Base-by-base conservation (phyloP, 2,797 vertebrate species). In the Coluber constrictor region DNA sequence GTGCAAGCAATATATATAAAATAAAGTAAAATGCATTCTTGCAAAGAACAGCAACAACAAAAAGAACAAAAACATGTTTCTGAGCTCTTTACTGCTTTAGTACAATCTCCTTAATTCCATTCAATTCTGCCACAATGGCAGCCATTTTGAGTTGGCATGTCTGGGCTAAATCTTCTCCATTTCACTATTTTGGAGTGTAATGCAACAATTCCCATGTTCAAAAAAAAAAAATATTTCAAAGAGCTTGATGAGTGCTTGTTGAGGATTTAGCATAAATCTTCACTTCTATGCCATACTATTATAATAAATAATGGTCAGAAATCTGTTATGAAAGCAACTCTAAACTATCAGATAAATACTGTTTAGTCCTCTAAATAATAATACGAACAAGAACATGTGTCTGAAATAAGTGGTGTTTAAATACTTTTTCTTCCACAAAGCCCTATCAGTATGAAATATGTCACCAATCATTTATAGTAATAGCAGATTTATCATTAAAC, bases 321-420 rank as follows among this genome's bases (percentile, higher is more conserved):
- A 94, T 96, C 92, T 95, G 37, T 92, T 94, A 88, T 93, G 94
- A 96, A 23, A 12, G 60, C 13, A 37, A 91, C 91, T 95, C 32
- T 94, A 95, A 96, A 93, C 91, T 32, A 2, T 91, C 94, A 94
- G 37, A 96, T 95, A 96, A 96, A 96, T 94, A 96, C 90, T 95
- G 91, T 94, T 96, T 79, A 63, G 37, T 94, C 96, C 92, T 96
- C 92, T 96, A 96, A 96, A 94, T 95, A 96, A 91, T 83, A 92
- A 61, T 89, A 70, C 93, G 91, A 96, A 94, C 86, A 25, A 92
- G 91, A 96, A 96, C 96, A 96, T 96, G 90, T 94, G 94, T 88
- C 74, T 94, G 60, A 96, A 96, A 93, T 87, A 94, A 96, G 95
- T 91, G 74, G 92, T 79, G 63, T 95, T 93, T 93, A 95, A 95